phyloP scores from a whole-genome alignment of 2,113 vertebrate species.

The Aspiorhynchus laticeps region DNA sequence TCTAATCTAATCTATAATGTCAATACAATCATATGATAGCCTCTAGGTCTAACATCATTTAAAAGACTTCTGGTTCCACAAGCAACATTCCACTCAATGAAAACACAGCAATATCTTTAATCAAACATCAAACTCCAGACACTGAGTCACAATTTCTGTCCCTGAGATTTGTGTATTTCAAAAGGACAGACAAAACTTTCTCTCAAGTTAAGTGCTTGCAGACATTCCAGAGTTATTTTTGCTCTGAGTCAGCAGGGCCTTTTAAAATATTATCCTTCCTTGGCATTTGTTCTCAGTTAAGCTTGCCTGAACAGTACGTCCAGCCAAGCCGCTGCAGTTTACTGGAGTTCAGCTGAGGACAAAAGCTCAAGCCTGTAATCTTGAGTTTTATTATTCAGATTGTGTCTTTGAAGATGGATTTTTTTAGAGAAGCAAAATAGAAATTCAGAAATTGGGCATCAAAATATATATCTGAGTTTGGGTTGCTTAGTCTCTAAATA shows the following conservation, averaged over 20 bases:
- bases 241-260: constrained; percentile 9
- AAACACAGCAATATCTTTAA: constrained; percentile 10
- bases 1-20: background rate
- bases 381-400: background rate
- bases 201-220: constrained; percentile 1
- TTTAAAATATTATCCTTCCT: constrained; percentile 8
- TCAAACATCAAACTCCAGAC: constrained; percentile 25
- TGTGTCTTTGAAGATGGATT: background rate
- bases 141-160: constrained; percentile 25
- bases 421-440: background rate
- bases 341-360: constrained; percentile 17
- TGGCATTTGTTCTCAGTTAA: constrained; percentile 24
- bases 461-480: background rate
- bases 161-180: constrained; percentile 17
- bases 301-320: background rate
- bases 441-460: background rate
- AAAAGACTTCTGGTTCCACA: background rate
- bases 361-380: constrained; percentile 17
- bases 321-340: background rate
- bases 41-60: background rate
- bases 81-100: background rate
- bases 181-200: background rate
- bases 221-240: constrained; percentile 42
- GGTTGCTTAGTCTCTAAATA: background rate
- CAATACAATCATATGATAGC: background rate